Percentiles rank a stretch among this genome's conserved stretches.
Evolutionary conservation across 35 echinoderm and acorn worm species (phyloP).

Genomic region (Ophiothrix spiculata): DNA sequence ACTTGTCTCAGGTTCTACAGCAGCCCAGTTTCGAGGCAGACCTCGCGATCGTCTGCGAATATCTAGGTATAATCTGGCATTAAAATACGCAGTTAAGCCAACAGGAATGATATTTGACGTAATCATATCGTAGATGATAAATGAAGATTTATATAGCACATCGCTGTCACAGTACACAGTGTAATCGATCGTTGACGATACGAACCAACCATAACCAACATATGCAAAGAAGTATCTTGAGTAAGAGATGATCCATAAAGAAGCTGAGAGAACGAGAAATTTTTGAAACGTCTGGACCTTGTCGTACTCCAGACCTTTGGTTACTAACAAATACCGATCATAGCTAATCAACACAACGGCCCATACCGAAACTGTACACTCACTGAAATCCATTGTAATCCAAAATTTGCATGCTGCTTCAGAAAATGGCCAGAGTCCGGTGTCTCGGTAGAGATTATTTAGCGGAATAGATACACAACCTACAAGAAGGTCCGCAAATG

Average conservation of each 20-base stretch:
- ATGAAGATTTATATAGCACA: neutral
- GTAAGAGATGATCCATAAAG: neutral
- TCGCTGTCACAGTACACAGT: neutral
- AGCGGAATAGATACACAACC: neutral
- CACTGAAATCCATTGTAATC: neutral
- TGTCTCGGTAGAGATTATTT: neutral
- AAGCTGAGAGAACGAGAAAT: neutral
- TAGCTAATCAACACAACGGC: neutral
- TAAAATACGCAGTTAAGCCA: slow-evolving; percentile 17
- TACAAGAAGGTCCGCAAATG: neutral
- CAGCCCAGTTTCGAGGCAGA: neutral
- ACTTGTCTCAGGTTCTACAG: neutral
- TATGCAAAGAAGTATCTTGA: neutral
- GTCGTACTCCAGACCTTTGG: neutral
- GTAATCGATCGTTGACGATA: no score
- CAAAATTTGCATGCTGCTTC: neutral
- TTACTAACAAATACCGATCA: no score
- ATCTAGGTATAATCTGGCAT: slow-evolving; percentile 19
- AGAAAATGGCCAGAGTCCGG: neutral
- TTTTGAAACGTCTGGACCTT: neutral
- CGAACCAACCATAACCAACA: neutral
- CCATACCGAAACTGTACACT: neutral
- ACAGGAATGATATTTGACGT: slow-evolving; percentile 21
- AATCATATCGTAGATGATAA: neutral
- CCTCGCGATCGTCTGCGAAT: slow-evolving; percentile 9